A percentile compares a stretch with the other conserved stretches of the same genome.
Conservation (phyloP, 2,888 invertebrate genomes). For the Dyspetes luteomarginatus region DNA sequence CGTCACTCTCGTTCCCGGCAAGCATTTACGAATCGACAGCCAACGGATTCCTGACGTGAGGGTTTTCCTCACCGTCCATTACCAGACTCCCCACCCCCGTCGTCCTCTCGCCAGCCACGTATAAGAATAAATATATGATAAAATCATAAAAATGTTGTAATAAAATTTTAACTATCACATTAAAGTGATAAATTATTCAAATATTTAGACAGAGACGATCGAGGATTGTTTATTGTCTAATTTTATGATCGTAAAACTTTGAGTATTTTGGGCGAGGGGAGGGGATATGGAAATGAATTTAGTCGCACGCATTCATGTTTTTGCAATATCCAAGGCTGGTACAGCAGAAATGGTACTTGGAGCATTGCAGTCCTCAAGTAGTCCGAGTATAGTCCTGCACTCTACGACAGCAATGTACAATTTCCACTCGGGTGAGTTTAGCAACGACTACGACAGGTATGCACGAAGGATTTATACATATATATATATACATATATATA, state of each 20-base stretch:
- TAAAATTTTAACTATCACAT: no score
- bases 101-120: no score
- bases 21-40: conserved; percentile 49
- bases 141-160: no score
- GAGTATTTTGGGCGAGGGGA: no score
- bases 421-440: conserved; percentile 38
- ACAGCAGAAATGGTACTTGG: not conserved
- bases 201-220: no score
- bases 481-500: not conserved
- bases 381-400: not conserved
- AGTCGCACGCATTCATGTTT: not conserved
- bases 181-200: no score
- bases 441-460: conserved; percentile 26
- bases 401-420: conserved; percentile 43
- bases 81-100: no score
- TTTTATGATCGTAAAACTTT: no score
- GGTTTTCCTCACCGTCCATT: no score
- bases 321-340: not conserved
- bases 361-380: conserved; percentile 12
- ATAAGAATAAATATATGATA: no score
- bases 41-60: conserved; percentile 21
- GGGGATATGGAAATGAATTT: conserved; percentile 34
- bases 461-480: not conserved
- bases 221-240: no score
- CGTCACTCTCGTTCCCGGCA: conserved; percentile 61